Conservation (phyloP, 2,888 invertebrate genomes). For the Antitype chi region DNA sequence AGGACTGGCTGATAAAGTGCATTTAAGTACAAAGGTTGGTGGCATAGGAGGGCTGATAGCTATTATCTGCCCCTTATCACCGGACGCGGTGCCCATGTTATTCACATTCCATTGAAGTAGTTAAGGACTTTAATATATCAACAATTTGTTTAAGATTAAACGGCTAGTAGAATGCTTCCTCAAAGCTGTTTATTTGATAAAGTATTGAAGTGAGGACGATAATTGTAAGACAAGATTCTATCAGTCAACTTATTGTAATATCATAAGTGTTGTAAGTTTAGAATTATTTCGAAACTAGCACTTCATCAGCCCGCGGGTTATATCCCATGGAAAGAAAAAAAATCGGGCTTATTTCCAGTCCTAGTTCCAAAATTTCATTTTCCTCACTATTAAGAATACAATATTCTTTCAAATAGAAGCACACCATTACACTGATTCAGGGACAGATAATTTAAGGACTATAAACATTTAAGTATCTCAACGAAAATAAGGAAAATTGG, state of each 20-base stretch:
- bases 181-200: not conserved
- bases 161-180: not conserved
- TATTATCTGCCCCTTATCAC: conserved; percentile 42
- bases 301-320: not conserved
- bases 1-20: not conserved
- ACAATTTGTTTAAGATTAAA: conserved; percentile 12
- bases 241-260: not conserved
- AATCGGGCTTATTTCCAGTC: not conserved
- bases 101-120: not conserved
- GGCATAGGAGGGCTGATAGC: conserved; percentile 45
- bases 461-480: too few relatives aligned
- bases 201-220: not conserved
- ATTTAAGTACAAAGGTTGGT: conserved; percentile 44
- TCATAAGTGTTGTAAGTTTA: not conserved
- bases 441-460: not conserved
- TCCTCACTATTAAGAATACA: not conserved
- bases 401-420: not conserved
- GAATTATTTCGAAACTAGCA: not conserved
- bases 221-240: not conserved
- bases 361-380: too few relatives aligned
- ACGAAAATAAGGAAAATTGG: not conserved
- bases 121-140: not conserved
- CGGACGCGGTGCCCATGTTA: conserved; percentile 35
- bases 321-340: not conserved
- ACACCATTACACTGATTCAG: not conserved